phyloP scores from a whole-genome alignment of 1,140 invertebrate genomes.

The Drosophila baimaii region DNA sequence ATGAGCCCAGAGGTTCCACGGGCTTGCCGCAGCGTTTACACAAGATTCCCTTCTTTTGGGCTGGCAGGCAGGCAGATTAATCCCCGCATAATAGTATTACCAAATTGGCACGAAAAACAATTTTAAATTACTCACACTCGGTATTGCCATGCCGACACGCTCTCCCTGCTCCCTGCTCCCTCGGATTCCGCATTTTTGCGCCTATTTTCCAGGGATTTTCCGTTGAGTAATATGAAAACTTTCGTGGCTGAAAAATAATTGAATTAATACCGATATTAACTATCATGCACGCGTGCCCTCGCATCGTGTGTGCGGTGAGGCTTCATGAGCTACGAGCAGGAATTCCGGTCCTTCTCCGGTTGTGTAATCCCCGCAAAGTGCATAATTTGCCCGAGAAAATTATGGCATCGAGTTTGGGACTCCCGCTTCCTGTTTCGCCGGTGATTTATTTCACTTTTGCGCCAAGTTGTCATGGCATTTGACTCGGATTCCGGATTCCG shows the following conservation, averaged over 20 bases:
- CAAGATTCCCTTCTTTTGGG: neutral
- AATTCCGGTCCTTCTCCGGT: constrained; percentile 10
- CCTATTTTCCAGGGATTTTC: constrained; percentile 23
- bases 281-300: constrained; percentile 45
- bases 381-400: constrained; percentile 74
- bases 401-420: constrained; percentile 32
- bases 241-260: constrained; percentile 25
- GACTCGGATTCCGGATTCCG: constrained; percentile 47
- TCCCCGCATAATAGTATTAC: constrained; percentile 23
- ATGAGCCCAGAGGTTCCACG: constrained; percentile 3
- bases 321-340: constrained; percentile 1
- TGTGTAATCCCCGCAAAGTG: constrained; percentile 55
- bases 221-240: constrained; percentile 4
- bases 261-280: constrained; percentile 39
- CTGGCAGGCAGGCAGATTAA: constrained; percentile 32
- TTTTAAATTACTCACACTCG: constrained; percentile 1
- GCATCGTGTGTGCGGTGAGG: constrained; percentile 20
- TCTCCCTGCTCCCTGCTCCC: neutral
- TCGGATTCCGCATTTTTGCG: neutral
- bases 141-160: constrained; percentile 10
- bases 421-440: constrained; percentile 52
- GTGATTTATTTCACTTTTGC: constrained; percentile 75
- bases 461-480: constrained; percentile 73
- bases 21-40: constrained; percentile 1
- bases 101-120: constrained; percentile 29